These are phyloP conservation scores for Leucoraja erinaceus DNA, from an alignment of 2,113 vertebrate genomes.

Conservation along the genomic window DNA sequence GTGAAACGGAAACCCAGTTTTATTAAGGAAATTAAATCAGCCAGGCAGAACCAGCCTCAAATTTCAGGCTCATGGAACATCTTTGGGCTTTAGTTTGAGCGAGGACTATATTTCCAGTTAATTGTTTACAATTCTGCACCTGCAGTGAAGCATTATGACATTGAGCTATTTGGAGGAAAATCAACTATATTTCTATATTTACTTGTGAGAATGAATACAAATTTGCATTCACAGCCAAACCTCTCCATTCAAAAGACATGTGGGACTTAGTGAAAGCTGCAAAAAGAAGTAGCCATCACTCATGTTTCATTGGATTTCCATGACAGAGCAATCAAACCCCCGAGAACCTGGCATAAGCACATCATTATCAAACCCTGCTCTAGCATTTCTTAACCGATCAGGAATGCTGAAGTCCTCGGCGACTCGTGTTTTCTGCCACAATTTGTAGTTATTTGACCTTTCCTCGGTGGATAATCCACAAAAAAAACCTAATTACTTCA, in stretches of 20 bases:
- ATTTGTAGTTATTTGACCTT: slow-evolving; percentile 95
- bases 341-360: slow-evolving; percentile 70
- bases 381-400: slow-evolving; percentile 73
- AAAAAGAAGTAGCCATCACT: slow-evolving; percentile 68
- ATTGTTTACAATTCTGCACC: background rate
- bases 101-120: background rate
- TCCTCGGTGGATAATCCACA: slow-evolving; percentile 95
- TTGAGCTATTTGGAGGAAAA: background rate
- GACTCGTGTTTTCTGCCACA: slow-evolving; percentile 73
- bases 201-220: slow-evolving; percentile 43
- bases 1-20: background rate
- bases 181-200: background rate
- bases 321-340: slow-evolving; percentile 73
- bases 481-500: slow-evolving; percentile 98
- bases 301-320: slow-evolving; percentile 74
- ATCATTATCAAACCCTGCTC: slow-evolving; percentile 72
- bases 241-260: slow-evolving; percentile 60
- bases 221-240: slow-evolving; percentile 69
- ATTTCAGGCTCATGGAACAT: background rate
- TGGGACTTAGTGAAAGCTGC: slow-evolving; percentile 62
- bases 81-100: background rate
- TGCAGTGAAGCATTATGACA: background rate
- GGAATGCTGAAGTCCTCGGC: slow-evolving; percentile 64
- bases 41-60: background rate
- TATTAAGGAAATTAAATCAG: background rate